Base-by-base conservation (phyloP, 1,140 invertebrate genomes). In the Coboldia fuscipes region DNA sequence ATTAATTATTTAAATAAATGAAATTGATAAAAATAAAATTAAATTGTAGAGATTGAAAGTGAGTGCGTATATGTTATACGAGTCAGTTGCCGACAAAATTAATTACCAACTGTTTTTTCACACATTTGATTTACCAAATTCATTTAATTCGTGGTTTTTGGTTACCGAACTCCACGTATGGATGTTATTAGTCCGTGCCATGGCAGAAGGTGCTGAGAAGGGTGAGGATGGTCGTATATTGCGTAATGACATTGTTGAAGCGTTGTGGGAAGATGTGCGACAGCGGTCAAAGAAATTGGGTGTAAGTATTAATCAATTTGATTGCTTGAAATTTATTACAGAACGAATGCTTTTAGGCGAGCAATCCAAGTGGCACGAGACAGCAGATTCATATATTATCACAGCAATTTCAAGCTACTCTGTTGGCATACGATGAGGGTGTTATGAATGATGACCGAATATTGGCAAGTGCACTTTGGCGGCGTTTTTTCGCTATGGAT, bases 371-470 rank as follows among this genome's bases (percentile, higher is more conserved):
- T 2, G 54, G 58, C 34, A 63, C 66, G 15, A 63, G 54, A 22
- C 57, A 60, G 34, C 65, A 77, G 48, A 54, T 75, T 2, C 30
- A 58, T 30, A 61, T 67, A 34, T 47, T 85, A 5, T 70, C 67
- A 8, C 62, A 79, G 39, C 75, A 86, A 47, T 80, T 88, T 50
- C 75, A 82, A 54, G 79, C 78, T n/a, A 68, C 77, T 27, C 46
- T 89, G 16, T 66, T 88, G 39, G 65, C 65, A n/a, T 88, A 88
- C 46, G 83, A 90, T 53, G 83, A 89, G 63, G 83, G 81, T 15
- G 45, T 88, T 12, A 57, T 69, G 42, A 64, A 64, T 28, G 68
- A 75, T 47, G 81, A 85, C 48, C 63, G 55, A 37, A 56, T 73
- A 7, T 55, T 92, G 36, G 83, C 84, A 15, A 68, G 65, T 20